Evolutionary conservation across 2,113 vertebrate genomes (phyloP).

Genomic region (Prunella himalayana): DNA sequence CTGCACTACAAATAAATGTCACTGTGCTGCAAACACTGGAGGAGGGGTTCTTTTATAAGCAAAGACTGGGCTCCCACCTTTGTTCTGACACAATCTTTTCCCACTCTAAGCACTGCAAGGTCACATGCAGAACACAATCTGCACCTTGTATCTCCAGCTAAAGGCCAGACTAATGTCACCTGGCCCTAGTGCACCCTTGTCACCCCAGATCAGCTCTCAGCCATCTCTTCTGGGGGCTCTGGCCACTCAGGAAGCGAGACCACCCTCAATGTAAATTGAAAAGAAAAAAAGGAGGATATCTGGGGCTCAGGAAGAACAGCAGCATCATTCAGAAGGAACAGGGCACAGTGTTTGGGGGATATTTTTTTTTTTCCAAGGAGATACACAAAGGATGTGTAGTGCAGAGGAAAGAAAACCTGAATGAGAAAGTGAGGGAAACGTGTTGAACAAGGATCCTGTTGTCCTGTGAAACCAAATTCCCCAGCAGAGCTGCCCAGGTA

Average conservation of each 20-base stretch:
- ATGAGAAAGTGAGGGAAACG: conserved; percentile 22
- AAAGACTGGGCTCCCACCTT: not conserved
- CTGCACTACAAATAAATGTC: not conserved
- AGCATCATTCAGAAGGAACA: not conserved
- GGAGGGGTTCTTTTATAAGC: not conserved
- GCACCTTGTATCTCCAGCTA: not conserved
- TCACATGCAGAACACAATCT: not conserved
- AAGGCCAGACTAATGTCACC: not conserved
- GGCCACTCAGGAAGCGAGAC: not conserved
- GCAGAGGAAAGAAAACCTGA: conserved; percentile 39
- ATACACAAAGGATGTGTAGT: not conserved
- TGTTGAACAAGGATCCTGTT: conserved; percentile 60
- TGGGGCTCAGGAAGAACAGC: not conserved
- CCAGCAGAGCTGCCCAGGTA: conserved; percentile 27
- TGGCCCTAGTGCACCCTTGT: fast-evolving
- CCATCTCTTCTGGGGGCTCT: not conserved
- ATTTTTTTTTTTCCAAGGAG: not conserved
- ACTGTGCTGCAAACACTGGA: not conserved
- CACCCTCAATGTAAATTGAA: not conserved
- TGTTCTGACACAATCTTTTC: not conserved
- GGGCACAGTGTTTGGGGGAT: not conserved
- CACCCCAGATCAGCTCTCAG: not conserved
- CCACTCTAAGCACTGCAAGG: not conserved
- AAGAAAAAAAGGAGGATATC: not conserved
- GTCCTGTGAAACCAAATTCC: conserved; percentile 35